These are phyloP conservation scores for Lophius piscatorius DNA, from an alignment of 2,113 vertebrate species.

Conservation along the genomic window DNA sequence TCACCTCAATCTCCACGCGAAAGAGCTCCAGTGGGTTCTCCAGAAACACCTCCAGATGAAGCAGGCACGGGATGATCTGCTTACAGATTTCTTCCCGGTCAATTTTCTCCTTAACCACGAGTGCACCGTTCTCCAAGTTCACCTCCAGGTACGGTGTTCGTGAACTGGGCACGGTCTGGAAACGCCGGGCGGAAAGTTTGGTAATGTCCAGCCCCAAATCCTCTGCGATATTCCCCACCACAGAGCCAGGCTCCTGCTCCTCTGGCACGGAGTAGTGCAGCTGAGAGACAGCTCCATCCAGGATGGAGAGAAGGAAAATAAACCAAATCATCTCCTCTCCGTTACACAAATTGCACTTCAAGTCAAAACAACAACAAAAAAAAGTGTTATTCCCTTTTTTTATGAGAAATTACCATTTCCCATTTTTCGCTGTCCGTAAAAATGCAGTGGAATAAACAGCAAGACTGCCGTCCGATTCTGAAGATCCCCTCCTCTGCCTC, in stretches of 20 bases:
- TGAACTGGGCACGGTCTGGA: constrained; percentile 93
- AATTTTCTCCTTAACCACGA: constrained; percentile 93
- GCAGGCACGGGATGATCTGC: constrained; percentile 89
- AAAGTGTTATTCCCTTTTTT: constrained; percentile 73
- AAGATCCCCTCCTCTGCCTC: constrained; percentile 70
- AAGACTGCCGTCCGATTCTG: constrained; percentile 55
- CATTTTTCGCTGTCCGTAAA: constrained; percentile 67
- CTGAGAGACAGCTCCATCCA: constrained; percentile 88
- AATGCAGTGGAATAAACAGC: constrained; percentile 59
- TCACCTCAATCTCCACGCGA: constrained; percentile 94
- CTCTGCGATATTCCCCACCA: constrained; percentile 97
- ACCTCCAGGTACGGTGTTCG: constrained; percentile 93
- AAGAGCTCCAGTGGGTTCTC: constrained; percentile 97
- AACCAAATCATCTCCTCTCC: constrained; percentile 89
- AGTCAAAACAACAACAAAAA: constrained; percentile 31
- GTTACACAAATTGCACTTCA: constrained; percentile 76
- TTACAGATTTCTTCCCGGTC: constrained; percentile 94
- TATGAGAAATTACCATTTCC: constrained; percentile 63
- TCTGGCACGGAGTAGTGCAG: constrained; percentile 94
- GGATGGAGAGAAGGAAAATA: constrained; percentile 85
- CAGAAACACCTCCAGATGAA: constrained; percentile 95
- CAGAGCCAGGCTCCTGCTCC: constrained; percentile 93
- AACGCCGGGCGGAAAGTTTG: constrained; percentile 94
- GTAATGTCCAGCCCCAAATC: constrained; percentile 97
- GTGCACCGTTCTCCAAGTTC: constrained; percentile 93